Evolutionary conservation across 2,113 vertebrate species (phyloP), one percentile per base, ranked within the genome.

Genomic region (Zeus faber): DNA sequence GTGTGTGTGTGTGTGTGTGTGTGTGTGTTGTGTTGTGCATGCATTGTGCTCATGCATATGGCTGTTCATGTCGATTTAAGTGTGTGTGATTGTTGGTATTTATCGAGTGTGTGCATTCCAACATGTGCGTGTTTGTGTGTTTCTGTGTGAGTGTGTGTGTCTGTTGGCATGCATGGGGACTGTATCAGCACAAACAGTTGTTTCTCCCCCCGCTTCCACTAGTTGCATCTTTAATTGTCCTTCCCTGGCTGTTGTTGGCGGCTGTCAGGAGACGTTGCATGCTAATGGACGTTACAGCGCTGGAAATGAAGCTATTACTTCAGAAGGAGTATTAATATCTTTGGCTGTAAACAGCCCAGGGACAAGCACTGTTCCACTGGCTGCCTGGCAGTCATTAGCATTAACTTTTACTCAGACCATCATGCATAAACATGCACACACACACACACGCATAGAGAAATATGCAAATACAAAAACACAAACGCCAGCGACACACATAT

Each of bases 221-320:
- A 83, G 84, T 65, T 60, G 81, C 89, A 91, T 91, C 93, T 93
- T 94, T 92, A 93, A 94, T 95, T 94, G 92, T 92, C 92, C 91
- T 87, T 89, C 88, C 88, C 82, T 37, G 33, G 13, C n/a, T 90
- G 84, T 52, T 91, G 91, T 93, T 91, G 10, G 8, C 57, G 59
- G 53, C 60, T 72, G 57, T 29, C 24, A 4, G 48, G 45, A 71
- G 46, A 44, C 48, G 31, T 23, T 45, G 89, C 91, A 92, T 89
- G 88, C 90, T 93, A 93, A 94, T 91, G 89, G 49, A 87, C 89
- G 92, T 91, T 93, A 91, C 83, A 81, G 89, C 66, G 81, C 87
- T 90, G 49, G 88, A 91, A 93, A 94, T 94, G 85, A 91, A 92
- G 92, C 87, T 87, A 90, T 92, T 93, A 88, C 83, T 92, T 86